A percentile compares a stretch with the other conserved stretches of the same genome.
phyloP scores from a whole-genome alignment of 2,113 vertebrate species.

The Anhinga anhinga region DNA sequence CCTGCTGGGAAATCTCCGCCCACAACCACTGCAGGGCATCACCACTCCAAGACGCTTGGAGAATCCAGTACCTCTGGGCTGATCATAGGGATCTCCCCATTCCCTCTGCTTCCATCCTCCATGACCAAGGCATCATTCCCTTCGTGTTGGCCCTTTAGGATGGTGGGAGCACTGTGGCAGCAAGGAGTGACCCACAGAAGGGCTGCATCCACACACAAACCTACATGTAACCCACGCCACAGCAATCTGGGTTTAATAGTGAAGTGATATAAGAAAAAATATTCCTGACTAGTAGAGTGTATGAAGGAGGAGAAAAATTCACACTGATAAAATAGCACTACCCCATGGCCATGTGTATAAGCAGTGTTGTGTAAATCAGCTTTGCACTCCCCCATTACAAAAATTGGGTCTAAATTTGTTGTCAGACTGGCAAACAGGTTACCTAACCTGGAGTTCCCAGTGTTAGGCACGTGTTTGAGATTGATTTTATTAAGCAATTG shows the following conservation, averaged over 20 bases:
- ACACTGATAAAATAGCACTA: neutral
- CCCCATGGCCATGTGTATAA: neutral
- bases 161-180: neutral
- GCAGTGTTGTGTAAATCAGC: neutral
- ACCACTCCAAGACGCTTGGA: neutral
- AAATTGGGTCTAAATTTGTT: neutral
- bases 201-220: neutral
- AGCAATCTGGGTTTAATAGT: neutral
- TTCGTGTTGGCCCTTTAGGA: neutral
- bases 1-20: neutral
- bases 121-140: neutral
- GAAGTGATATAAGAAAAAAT: neutral
- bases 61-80: neutral
- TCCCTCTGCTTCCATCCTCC: neutral
- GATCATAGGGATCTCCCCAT: neutral
- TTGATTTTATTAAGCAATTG: neutral
- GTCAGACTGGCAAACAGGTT: neutral
- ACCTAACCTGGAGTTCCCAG: neutral
- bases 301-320: neutral
- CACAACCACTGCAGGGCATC: neutral
- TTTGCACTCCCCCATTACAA: neutral
- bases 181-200: neutral
- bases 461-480: neutral
- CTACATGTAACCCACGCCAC: neutral
- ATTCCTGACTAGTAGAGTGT: neutral